phyloP scores from a whole-genome alignment of 1,140 invertebrate species.

The Tetranychus urticae region DNA sequence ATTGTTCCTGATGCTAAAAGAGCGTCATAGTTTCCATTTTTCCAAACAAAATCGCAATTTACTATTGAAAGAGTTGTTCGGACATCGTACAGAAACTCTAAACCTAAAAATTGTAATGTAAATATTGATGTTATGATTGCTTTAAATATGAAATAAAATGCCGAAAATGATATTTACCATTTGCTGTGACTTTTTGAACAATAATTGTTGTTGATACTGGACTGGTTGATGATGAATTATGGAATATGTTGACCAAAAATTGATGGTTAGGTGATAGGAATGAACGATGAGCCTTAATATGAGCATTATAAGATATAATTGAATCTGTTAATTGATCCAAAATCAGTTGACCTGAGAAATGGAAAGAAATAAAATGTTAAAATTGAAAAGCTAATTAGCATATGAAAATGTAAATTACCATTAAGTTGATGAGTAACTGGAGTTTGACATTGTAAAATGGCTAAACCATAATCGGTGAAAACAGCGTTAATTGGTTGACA shows the following conservation, averaged over 20 bases:
- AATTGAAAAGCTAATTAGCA: background rate
- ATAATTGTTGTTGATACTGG: slow-evolving; percentile 27
- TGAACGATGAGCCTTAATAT: slow-evolving; percentile 6
- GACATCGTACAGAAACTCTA: slow-evolving; percentile 47
- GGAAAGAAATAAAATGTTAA: slow-evolving; percentile 17
- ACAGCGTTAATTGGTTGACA: slow-evolving; percentile 43
- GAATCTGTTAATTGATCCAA: slow-evolving; percentile 51
- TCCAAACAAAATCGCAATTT: slow-evolving; percentile 46
- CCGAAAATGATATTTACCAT: slow-evolving; percentile 16
- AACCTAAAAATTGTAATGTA: slow-evolving; percentile 17
- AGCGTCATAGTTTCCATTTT: slow-evolving; percentile 46
- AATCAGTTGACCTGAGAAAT: slow-evolving; percentile 36
- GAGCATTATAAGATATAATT: slow-evolving; percentile 24
- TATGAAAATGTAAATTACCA: slow-evolving; percentile 1
- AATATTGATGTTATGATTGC: background rate
- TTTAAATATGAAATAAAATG: background rate
- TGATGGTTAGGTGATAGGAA: slow-evolving; percentile 10
- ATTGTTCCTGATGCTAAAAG: slow-evolving; percentile 40
- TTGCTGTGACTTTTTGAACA: slow-evolving; percentile 37
- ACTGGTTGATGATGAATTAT: background rate
- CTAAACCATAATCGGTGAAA: slow-evolving; percentile 42
- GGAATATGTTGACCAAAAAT: slow-evolving; percentile 9
- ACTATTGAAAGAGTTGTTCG: slow-evolving; percentile 49
- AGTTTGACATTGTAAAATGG: slow-evolving; percentile 9
- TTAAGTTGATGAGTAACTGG: slow-evolving; percentile 9